Evolutionary conservation across 2,797 vertebrate species (phyloP), one percentile per base, ranked within the genome.

Genomic region (Eulemur mongoz): DNA sequence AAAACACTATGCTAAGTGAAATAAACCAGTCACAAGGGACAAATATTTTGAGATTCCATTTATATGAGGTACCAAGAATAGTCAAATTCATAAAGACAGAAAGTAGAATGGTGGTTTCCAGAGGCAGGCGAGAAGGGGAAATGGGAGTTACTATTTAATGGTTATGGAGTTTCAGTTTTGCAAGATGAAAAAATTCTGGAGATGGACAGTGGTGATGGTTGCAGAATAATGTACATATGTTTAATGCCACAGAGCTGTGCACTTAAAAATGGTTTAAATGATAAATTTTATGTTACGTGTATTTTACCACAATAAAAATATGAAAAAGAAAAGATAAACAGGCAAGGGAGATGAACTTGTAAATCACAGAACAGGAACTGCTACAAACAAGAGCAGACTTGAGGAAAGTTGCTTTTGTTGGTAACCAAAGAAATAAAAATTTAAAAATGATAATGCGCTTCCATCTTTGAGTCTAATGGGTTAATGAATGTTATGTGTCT

Each of bases 1-100:
- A 76, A 92, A 87, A 84, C 20, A 30, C 81, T 59, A 89, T 67
- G 14, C 35, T 59, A 69, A 72, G 45, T 93, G n/a, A 96, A 78
- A 82, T 94, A 93, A 59, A 1, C 5, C 35, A 91, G 30, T 81
- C n/a, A 73, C 63, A 59, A 20, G 50, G 40, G 48, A 89, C 22
- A 78, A 61, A 79, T 87, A 65, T 25, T 57, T 38, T 67, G 23
- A 48, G 48, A 69, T 84, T 92, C 52, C 18, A 88, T 15, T 18
- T 90, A 18, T 8, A 48, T 23, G 45, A 75, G 20, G 35, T 82
- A 48, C 14, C 40, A 59, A 69, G 59, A 27, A 4, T n/a, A 50
- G 54, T 88, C 72, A 50, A 25, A 57, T 61, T 69, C 18, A 7
- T 4, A 84, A 35, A 81, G 70, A 85, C 25, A 67, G 38, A 35